Base-by-base conservation (phyloP, 2,797 vertebrate genomes). In the Leucoraja ocellata region DNA sequence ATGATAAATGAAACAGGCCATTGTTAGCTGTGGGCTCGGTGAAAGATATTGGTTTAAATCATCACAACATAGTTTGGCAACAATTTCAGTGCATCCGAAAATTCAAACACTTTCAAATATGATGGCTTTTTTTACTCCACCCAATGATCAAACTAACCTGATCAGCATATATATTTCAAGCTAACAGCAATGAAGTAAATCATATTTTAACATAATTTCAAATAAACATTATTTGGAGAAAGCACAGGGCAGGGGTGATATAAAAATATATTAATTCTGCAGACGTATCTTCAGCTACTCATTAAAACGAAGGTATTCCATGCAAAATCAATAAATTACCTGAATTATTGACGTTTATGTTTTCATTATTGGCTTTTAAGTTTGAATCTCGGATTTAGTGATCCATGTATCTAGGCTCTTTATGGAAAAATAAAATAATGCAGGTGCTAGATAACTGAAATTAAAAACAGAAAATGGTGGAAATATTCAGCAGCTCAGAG, bases 141-240 rank as follows among this genome's bases (percentile, higher is more conserved):
- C 71, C 71, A 36, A 54, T 39, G 6, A 39, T 73, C 36, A 76
- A 54, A 92, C 68, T 28, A 46, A 91, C 71, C 71, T 92, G 39
- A 92, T 92, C 36, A n/a, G 68, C 90, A 46, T 32, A 54, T n/a
- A n/a, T 71, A 92, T 0, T 92, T 71, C 46, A 9, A n/a, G 54
- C 68, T 54, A 28, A 4, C 71, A 74, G 39, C 18, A 74, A 91
- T 54, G 39, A 76, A 68, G 76, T 92, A 68, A 74, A 92, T 76
- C 90, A 92, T 8, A 74, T 92, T 92, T 92, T 76, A 92, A 74
- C 54, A 74, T 92, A 74, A 92, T 92, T 76, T 46, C 28, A 54
- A 92, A 36, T 54, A 76, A 76, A 91, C 36, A 39, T 23, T 46
- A 54, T 68, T 74, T 36, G 39, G 36, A 14, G 39, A 58, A 25